Evolutionary conservation across 2,113 vertebrate genomes (phyloP).

Genomic region (Entosphenus tridentatus): DNA sequence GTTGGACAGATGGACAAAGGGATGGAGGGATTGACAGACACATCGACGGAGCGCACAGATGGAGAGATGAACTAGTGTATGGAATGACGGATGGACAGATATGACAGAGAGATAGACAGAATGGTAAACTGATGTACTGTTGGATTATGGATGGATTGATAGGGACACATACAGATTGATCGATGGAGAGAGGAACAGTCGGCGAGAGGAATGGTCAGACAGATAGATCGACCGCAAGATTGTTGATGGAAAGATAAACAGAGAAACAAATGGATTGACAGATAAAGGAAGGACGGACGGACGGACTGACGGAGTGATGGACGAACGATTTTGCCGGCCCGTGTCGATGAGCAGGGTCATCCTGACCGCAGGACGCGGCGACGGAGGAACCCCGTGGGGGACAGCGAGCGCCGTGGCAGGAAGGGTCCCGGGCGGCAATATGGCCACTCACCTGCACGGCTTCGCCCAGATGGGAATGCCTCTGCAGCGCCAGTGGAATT

Average conservation of each 20-base stretch:
- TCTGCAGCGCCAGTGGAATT: too few relatives aligned
- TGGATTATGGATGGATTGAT: too few relatives aligned
- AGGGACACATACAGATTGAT: neutral
- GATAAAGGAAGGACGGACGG: neutral
- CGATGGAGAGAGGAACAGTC: neutral
- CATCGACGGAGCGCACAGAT: too few relatives aligned
- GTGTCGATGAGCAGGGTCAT: too few relatives aligned
- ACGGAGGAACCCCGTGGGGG: too few relatives aligned
- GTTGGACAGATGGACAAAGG: neutral
- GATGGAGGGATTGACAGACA: neutral
- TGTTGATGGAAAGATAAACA: neutral
- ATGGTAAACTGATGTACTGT: neutral
- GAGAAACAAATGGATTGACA: neutral
- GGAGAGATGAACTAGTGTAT: neutral
- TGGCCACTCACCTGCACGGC: too few relatives aligned
- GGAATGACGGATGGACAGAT: neutral
- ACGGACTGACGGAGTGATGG: too few relatives aligned
- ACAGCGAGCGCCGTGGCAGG: too few relatives aligned
- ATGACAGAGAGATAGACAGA: neutral
- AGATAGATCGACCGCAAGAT: neutral
- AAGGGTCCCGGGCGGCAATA: too few relatives aligned
- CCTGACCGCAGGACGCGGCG: too few relatives aligned
- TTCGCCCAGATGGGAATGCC: too few relatives aligned
- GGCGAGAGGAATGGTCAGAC: neutral
- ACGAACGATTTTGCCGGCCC: too few relatives aligned